A percentile compares a stretch with the other conserved stretches of the same genome.
Conservation (phyloP, 2,888 invertebrate genomes). For the Frankliniella fusca region DNA sequence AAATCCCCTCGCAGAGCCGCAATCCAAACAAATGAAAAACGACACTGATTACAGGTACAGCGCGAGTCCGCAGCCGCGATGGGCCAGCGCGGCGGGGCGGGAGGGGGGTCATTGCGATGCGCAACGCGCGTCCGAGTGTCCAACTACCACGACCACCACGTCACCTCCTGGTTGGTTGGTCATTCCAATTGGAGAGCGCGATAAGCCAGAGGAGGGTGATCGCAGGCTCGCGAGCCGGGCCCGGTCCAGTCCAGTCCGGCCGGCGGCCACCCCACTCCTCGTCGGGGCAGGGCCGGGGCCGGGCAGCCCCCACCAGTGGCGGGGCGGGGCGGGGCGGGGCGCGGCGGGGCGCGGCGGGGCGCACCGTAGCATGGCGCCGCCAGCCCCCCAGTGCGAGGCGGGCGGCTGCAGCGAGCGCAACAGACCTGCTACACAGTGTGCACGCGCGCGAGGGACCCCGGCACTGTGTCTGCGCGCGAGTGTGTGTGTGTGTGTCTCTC, state of each 20-base stretch:
- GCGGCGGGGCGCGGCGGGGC: not conserved
- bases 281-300: too few relatives aligned
- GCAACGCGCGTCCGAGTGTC: not conserved
- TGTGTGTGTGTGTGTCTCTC: not conserved
- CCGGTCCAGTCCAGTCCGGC: too few relatives aligned
- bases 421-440: not conserved
- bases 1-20: too few relatives aligned
- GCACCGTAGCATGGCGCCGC: not conserved
- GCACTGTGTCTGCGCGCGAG: not conserved
- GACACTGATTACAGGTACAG: too few relatives aligned
- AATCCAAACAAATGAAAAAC: too few relatives aligned
- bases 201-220: not conserved
- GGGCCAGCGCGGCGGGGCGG: too few relatives aligned
- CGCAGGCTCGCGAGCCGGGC: not conserved
- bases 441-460: not conserved
- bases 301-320: not conserved
- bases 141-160: not conserved
- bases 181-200: not conserved
- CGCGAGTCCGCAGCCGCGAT: too few relatives aligned
- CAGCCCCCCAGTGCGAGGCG: not conserved
- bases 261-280: not conserved
- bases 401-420: slow-evolving; percentile 17
- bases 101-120: not conserved
- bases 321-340: not conserved
- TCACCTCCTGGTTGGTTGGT: not conserved